Evolutionary conservation across 2,797 vertebrate species (phyloP).

Genomic region (Arnoldichthys spilopterus): DNA sequence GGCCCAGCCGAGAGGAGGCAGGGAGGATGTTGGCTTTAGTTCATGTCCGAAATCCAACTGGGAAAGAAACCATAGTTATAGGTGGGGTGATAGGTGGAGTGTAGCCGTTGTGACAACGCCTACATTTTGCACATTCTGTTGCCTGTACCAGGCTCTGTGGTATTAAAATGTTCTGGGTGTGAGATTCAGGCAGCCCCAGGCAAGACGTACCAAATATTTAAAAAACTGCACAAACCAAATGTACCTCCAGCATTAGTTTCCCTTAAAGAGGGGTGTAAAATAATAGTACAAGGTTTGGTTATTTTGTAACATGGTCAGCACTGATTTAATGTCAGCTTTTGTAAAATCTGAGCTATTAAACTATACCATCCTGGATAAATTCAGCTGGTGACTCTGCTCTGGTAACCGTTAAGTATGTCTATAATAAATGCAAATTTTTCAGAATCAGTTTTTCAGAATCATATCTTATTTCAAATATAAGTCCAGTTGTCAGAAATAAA

Average conservation of each 20-base stretch:
- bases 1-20: slow-evolving; percentile 23
- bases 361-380: too few relatives aligned
- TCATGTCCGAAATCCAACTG: slow-evolving; percentile 16
- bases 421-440: too few relatives aligned
- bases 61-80: slow-evolving; percentile 19
- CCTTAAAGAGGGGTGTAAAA: not conserved
- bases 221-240: not conserved
- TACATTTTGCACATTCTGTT: slow-evolving; percentile 19
- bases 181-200: slow-evolving; percentile 13
- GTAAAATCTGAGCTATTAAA: too few relatives aligned
- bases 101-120: slow-evolving; percentile 15
- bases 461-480: too few relatives aligned
- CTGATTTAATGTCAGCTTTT: not conserved
- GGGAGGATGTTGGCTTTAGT: slow-evolving; percentile 34
- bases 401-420: too few relatives aligned
- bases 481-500: not conserved
- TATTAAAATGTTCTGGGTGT: slow-evolving; percentile 29
- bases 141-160: not conserved
- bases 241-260: slow-evolving; percentile 4
- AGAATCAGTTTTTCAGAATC: too few relatives aligned
- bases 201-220: slow-evolving; percentile 20
- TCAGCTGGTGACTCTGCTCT: too few relatives aligned
- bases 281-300: not conserved
- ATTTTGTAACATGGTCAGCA: not conserved
- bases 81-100: slow-evolving; percentile 21